Conservation (phyloP, 1,140 invertebrate species). For the Drosophila ercepeae region DNA sequence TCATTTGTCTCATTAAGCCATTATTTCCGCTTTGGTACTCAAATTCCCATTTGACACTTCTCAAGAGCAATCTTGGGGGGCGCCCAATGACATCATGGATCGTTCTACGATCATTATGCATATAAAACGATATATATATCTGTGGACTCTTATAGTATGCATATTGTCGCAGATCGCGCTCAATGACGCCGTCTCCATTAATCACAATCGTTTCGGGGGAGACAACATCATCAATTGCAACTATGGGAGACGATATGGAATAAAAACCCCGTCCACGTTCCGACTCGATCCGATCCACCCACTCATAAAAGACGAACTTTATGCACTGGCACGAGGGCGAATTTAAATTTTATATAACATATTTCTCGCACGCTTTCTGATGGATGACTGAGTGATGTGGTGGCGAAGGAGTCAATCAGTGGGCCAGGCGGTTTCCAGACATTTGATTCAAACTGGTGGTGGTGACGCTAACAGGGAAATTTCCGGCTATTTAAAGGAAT, state of each 20-base stretch:
- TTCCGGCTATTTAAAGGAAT: not conserved
- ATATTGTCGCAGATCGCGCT: conserved; percentile 58
- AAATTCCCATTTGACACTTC: conserved; percentile 60
- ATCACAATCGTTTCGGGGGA: conserved; percentile 61
- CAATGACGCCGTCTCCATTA: conserved; percentile 75
- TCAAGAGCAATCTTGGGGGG: conserved; percentile 57
- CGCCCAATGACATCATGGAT: conserved; percentile 66
- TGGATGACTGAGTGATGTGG: conserved; percentile 26
- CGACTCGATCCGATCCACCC: conserved; percentile 30
- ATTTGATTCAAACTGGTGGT: conserved; percentile 11
- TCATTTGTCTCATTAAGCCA: conserved; percentile 79
- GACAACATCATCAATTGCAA: conserved; percentile 59
- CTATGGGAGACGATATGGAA: not conserved
- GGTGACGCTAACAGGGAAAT: not conserved
- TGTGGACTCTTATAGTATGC: not conserved
- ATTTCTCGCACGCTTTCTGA: conserved; percentile 18
- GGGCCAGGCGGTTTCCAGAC: conserved; percentile 25
- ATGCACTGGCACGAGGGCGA: conserved; percentile 59
- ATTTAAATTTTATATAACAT: conserved; percentile 57
- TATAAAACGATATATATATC: conserved; percentile 7
- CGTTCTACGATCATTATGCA: conserved; percentile 48
- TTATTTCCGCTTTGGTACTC: conserved; percentile 69
- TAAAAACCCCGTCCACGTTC: conserved; percentile 1
- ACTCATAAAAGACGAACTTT: conserved; percentile 32
- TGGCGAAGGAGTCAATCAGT: conserved; percentile 55